These are phyloP conservation scores for Volucella bombylans DNA, from an alignment of 2,888 invertebrate genomes.

Conservation along the genomic window DNA sequence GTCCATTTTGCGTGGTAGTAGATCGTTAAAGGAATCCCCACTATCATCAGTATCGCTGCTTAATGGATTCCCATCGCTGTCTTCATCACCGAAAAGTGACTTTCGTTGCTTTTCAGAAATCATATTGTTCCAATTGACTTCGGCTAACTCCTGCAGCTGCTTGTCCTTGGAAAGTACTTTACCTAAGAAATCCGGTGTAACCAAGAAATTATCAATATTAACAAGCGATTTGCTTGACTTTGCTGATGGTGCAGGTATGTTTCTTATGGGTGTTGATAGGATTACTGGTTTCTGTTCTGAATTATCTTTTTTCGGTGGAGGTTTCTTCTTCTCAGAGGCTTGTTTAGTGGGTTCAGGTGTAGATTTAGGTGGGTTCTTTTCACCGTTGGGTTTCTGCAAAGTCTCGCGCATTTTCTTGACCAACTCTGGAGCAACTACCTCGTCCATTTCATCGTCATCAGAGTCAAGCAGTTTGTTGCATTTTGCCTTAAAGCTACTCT, in stretches of 20 bases:
- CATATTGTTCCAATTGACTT: constrained; percentile 52
- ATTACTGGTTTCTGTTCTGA: not conserved
- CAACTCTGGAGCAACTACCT: constrained; percentile 50
- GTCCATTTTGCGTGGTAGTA: constrained; percentile 22
- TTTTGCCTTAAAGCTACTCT: constrained; percentile 48
- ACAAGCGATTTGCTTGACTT: constrained; percentile 13
- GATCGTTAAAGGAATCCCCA: constrained; percentile 40
- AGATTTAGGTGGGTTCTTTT: not conserved
- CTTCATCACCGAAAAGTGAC: constrained; percentile 33
- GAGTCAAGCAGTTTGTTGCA: constrained; percentile 65
- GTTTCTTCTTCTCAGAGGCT: constrained; percentile 7
- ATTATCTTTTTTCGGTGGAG: not conserved
- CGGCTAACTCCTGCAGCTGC: constrained; percentile 39
- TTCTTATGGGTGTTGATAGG: not conserved
- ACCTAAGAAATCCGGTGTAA: constrained; percentile 56
- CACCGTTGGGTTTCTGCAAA: not conserved
- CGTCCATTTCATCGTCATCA: constrained; percentile 69
- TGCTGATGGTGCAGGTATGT: not conserved
- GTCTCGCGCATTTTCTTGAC: constrained; percentile 45
- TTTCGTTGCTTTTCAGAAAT: constrained; percentile 33
- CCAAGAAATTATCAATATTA: constrained; percentile 43
- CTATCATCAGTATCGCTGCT: constrained; percentile 29
- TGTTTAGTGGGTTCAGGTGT: not conserved
- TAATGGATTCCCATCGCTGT: constrained; percentile 1
- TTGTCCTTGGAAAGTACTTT: constrained; percentile 43